phyloP scores from a whole-genome alignment of 2,797 vertebrate species.

The Vespertilio murinus region DNA sequence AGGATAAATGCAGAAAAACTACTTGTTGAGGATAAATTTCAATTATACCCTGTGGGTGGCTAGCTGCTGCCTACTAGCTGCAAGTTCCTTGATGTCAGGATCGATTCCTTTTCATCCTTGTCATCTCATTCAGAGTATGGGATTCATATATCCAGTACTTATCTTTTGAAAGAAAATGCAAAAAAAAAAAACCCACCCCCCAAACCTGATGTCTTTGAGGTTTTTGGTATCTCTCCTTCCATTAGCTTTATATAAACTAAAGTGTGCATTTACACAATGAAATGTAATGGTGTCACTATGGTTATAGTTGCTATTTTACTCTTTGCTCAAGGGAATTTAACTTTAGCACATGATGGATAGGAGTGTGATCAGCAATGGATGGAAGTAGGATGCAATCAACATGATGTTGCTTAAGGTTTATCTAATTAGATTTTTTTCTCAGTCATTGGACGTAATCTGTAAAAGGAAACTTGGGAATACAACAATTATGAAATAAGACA shows the following conservation, averaged over 20 bases:
- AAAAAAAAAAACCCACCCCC: background rate
- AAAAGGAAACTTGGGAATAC: background rate
- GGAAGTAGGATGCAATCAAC: background rate
- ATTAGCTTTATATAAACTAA: background rate
- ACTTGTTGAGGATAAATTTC: background rate
- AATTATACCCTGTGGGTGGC: background rate
- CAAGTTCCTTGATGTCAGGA: background rate
- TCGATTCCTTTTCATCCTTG: background rate
- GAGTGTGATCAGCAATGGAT: background rate
- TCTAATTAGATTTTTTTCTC: background rate
- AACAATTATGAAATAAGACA: background rate
- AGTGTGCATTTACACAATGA: background rate
- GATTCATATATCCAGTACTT: background rate
- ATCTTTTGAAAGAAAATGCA: conserved; percentile 8
- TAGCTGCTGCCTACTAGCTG: background rate
- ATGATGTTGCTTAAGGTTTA: background rate
- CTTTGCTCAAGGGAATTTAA: background rate
- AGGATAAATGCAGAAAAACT: background rate
- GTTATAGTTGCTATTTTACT: background rate
- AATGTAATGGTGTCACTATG: background rate
- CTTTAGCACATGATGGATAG: background rate
- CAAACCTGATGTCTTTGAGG: background rate
- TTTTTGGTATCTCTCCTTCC: background rate
- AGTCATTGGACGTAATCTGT: background rate
- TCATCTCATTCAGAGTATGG: background rate